Percentiles rank a stretch among this genome's conserved stretches.
Conservation (phyloP, 2,797 vertebrate species). For the Spea hammondii region DNA sequence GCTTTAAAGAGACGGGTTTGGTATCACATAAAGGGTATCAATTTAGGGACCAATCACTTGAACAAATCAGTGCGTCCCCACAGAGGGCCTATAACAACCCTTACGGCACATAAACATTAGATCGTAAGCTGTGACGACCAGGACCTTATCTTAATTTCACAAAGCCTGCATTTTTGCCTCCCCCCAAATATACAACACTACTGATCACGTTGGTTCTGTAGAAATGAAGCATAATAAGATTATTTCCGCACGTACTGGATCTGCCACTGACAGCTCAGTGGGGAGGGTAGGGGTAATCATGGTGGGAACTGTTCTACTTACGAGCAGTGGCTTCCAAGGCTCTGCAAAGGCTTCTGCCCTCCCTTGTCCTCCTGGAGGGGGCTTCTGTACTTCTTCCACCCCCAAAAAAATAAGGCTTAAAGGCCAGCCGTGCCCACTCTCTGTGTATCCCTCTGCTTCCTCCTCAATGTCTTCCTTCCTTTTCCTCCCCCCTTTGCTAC, state of each 20-base stretch:
- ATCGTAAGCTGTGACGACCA: too few relatives aligned
- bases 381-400: neutral
- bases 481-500: constrained; percentile 16
- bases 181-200: too few relatives aligned
- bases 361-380: constrained; percentile 23
- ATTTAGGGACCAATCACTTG: neutral
- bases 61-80: constrained; percentile 1
- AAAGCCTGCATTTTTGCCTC: too few relatives aligned
- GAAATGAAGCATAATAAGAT: too few relatives aligned
- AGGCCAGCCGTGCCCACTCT: neutral
- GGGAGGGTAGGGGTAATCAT: too few relatives aligned
- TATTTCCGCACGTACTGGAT: too few relatives aligned
- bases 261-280: too few relatives aligned
- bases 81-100: neutral
- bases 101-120: too few relatives aligned
- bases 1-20: neutral
- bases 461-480: neutral
- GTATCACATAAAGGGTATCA: neutral
- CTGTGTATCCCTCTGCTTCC: constrained; percentile 52
- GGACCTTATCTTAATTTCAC: too few relatives aligned
- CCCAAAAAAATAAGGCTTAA: too few relatives aligned
- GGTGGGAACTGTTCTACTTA: constrained; percentile 7
- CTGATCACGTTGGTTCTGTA: too few relatives aligned
- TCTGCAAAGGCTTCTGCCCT: constrained; percentile 31
- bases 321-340: neutral